Base-by-base conservation (phyloP, 2,113 vertebrate genomes). In the Paramormyrops kingsleyae region DNA sequence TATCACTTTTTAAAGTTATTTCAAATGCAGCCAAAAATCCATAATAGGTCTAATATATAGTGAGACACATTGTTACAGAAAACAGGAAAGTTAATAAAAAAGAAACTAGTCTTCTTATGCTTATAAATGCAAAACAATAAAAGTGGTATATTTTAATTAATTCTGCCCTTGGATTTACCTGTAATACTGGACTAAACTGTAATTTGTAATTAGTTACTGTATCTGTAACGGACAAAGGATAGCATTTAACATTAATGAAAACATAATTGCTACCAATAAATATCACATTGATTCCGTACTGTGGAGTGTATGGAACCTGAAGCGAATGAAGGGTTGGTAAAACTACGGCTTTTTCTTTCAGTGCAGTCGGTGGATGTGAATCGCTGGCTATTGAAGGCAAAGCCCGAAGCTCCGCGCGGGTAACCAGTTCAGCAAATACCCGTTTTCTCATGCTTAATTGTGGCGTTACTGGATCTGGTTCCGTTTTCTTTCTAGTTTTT, bases 361-460 rank as follows among this genome's bases (percentile, higher is more conserved):
- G 91, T 88, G 90, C 90, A 94, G 92, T 94, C 90, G 83, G 92
- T 95, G 94, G 94, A 93, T 94, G 94, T 95, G 94, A 77, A 39
- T 88, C 53, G 91, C 92, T 91, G 94, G 95, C 94, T 92, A 95
- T 94, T 95, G 95, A 95, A 95, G 94, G 74, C 35, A 3, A 10
- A 35, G 17, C 35, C 17, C 5, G 13, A 70, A 70, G 62, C 27
- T 70, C 62, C 62, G 62, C 62, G 27, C n/a, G 8, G 0, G 92
- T 91, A 91, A 90, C 93, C 93, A 92, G 94, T 74, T 74, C 66
- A 31, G 94, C 94, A 95, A 95, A 96, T 96, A 96, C 31, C 31
- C 94, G 93, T 89, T 91, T 91, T 91, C 91, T 88, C 27, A 53
- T 47, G n/a, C 50, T 91, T 91, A 50, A 50, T 15, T 50, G 53